Evolutionary conservation across 2,113 vertebrate genomes (phyloP).

Genomic region (Diadophis punctatus): DNA sequence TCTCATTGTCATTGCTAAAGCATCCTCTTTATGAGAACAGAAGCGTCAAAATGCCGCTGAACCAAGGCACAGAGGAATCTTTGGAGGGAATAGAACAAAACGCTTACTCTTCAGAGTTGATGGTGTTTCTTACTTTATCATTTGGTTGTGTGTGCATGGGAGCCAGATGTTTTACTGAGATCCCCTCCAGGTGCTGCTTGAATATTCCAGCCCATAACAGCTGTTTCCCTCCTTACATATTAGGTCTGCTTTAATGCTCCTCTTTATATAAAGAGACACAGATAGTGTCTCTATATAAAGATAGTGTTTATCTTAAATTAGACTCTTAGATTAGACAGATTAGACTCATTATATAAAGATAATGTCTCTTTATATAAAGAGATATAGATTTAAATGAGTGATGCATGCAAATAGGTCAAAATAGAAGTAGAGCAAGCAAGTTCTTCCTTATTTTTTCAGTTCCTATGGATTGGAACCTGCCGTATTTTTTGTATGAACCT

Average conservation of each 20-base stretch:
- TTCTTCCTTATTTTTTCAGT: not conserved
- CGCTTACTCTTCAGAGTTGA: not conserved
- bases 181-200: slow-evolving; percentile 44
- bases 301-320: not conserved
- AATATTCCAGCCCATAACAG: slow-evolving; percentile 36
- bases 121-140: slow-evolving; percentile 19
- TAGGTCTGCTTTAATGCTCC: not conserved
- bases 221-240: not conserved
- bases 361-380: not conserved
- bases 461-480: not conserved
- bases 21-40: not conserved
- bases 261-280: not conserved
- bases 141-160: not conserved
- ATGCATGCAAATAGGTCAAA: not conserved
- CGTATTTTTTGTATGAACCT: not conserved
- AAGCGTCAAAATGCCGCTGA: slow-evolving; percentile 24
- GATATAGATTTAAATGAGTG: not conserved
- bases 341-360: not conserved
- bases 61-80: slow-evolving; percentile 36
- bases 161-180: slow-evolving; percentile 51
- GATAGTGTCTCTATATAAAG: not conserved
- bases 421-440: not conserved
- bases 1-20: slow-evolving; percentile 24
- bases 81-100: slow-evolving; percentile 19
- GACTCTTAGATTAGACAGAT: not conserved